phyloP scores from a whole-genome alignment of 2,113 vertebrate species.

The Neogale vison region DNA sequence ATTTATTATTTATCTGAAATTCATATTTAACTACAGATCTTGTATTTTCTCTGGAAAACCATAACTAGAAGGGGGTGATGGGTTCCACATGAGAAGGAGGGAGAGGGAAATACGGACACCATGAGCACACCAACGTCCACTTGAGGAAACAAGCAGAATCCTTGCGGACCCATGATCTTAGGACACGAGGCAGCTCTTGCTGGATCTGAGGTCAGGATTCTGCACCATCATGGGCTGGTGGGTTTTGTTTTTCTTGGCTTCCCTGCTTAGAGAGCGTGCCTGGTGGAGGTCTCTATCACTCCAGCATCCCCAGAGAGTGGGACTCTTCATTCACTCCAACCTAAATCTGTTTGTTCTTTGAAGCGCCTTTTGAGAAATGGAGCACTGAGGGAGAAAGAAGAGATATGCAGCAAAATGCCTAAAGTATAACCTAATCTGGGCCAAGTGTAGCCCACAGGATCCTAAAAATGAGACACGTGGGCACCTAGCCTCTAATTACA shows the following conservation, averaged over 20 bases:
- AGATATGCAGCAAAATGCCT: conserved; percentile 30
- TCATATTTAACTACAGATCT: neutral
- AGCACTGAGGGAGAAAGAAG: conserved; percentile 4
- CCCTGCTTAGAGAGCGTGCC: neutral
- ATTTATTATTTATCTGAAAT: neutral
- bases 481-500: conserved; percentile 78
- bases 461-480: conserved; percentile 81
- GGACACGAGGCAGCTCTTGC: neutral
- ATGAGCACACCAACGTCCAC: neutral
- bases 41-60: neutral
- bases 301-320: neutral
- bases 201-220: neutral
- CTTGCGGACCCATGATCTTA: neutral
- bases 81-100: neutral
- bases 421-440: conserved; percentile 72
- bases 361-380: conserved; percentile 49
- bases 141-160: neutral
- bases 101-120: neutral
- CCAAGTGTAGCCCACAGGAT: conserved; percentile 79
- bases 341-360: conserved; percentile 20
- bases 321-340: neutral
- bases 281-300: neutral
- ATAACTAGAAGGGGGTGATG: neutral
- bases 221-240: neutral
- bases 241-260: neutral